A percentile compares a stretch with the other conserved stretches of the same genome.
These are phyloP conservation scores for Hanleya hanleyi DNA, from an alignment of 2,888 invertebrate genomes.

Conservation along the genomic window DNA sequence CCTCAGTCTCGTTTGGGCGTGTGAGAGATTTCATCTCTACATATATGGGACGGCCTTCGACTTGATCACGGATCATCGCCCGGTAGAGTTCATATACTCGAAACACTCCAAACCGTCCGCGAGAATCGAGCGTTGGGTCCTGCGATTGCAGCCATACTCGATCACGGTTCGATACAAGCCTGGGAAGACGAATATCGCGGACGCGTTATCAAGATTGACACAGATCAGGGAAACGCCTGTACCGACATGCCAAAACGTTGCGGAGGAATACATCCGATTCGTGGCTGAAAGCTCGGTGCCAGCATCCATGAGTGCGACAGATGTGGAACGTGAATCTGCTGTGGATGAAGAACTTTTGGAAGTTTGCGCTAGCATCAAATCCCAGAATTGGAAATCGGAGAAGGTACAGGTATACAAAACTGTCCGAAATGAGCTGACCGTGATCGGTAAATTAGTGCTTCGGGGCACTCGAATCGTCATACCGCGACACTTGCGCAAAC, in stretches of 20 bases:
- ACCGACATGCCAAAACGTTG: background rate
- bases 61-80: slow-evolving; percentile 13
- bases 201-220: too few species aligned
- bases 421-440: slow-evolving; percentile 28
- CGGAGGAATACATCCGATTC: background rate
- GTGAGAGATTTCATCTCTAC: slow-evolving; percentile 14
- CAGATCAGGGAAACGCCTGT: too few species aligned
- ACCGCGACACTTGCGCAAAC: slow-evolving; percentile 23
- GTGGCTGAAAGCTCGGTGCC: background rate
- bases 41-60: slow-evolving; percentile 15
- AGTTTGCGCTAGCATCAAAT: background rate
- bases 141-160: slow-evolving; percentile 29
- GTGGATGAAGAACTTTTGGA: background rate
- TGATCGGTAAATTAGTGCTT: slow-evolving; percentile 36
- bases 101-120: slow-evolving; percentile 27
- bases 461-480: slow-evolving; percentile 39
- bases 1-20: slow-evolving; percentile 25
- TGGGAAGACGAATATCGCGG: too few species aligned
- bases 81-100: slow-evolving; percentile 18
- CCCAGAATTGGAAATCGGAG: background rate
- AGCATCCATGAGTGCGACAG: background rate
- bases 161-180: too few species aligned
- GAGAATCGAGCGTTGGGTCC: slow-evolving; percentile 34
- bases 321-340: background rate
- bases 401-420: slow-evolving; percentile 25